phyloP scores from a whole-genome alignment of 2,888 invertebrate species.

The Heliothis peltigera region DNA sequence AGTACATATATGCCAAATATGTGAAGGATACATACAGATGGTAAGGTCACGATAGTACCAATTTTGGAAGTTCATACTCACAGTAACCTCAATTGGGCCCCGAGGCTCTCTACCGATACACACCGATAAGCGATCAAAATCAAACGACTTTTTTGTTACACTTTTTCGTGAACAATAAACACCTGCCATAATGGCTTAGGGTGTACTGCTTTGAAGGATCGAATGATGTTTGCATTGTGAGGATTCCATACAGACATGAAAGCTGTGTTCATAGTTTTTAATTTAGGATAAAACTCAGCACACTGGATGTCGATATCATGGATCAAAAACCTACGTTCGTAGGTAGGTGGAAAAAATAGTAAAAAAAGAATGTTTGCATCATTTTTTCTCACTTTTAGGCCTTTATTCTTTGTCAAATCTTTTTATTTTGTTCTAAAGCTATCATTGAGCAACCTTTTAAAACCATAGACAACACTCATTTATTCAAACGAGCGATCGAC shows the following conservation, averaged over 20 bases:
- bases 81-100: slow-evolving; percentile 36
- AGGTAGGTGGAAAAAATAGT: no score
- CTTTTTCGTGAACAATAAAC: slow-evolving; percentile 6
- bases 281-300: no score
- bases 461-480: slow-evolving; percentile 16
- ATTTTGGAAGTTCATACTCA: neutral
- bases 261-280: no score
- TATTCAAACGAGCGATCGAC: slow-evolving; percentile 13
- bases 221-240: no score
- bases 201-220: no score
- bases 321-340: no score
- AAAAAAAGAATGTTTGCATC: no score
- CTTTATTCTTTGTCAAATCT: no score
- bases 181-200: neutral
- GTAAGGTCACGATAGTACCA: neutral
- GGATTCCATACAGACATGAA: no score
- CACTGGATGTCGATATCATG: no score
- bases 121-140: slow-evolving; percentile 43
- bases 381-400: no score
- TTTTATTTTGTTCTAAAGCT: neutral
- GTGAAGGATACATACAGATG: neutral
- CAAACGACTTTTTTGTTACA: slow-evolving; percentile 34
- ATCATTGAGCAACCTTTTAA: slow-evolving; percentile 34
- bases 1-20: no score
- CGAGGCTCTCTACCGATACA: neutral